Evolutionary conservation across 2,797 vertebrate species (phyloP), one percentile per base, ranked within the genome.

Genomic region (Syngnathus acus): DNA sequence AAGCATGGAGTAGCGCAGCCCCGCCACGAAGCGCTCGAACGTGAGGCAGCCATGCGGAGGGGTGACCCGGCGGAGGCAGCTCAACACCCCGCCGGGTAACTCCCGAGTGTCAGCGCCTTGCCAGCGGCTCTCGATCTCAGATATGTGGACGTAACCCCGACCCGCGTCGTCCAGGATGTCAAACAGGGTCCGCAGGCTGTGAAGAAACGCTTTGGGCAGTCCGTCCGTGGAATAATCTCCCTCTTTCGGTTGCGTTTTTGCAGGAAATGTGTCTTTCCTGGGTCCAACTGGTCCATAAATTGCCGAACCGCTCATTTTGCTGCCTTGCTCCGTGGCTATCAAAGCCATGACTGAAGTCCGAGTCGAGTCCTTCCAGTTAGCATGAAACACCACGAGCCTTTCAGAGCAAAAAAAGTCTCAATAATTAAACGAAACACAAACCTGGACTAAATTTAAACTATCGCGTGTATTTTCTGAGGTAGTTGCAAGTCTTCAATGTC

Each of bases 71-170:
- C 95, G 76, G 76, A 98, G 76, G 39, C 93, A 93, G 68, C 89
- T 81, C 81, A 97, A 85, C 59, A 97, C 96, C 3, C 94, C 94
- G 23, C 89, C 86, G 45, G 95, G 94, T 63, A 96, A 77, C 42
- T 91, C 94, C 19, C 83, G 90, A 13, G 93, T 89, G 69, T 94
- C 94, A 0, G 94, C 88, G 3, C 94, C 94, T 68, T 89, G 91
- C 96, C 96, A 98, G 60, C 96, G 95, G 62, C 91, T 93, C 88
- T 98, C 95, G 59, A 98, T 98, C 90, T 98, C 96, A n/a, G 91
- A 91, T 1, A 98, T 90, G 82, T 97, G 96, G 38, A 98, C 93
- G 48, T 86, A 95, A 0, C 96, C 96, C 6, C 93, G 87, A 10
- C 90, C 90, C 3, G 85, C 86, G 62, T 98, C 96, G 73, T 98